phyloP scores from a whole-genome alignment of 1,140 invertebrate genomes.

The Campoletis sonorensis region DNA sequence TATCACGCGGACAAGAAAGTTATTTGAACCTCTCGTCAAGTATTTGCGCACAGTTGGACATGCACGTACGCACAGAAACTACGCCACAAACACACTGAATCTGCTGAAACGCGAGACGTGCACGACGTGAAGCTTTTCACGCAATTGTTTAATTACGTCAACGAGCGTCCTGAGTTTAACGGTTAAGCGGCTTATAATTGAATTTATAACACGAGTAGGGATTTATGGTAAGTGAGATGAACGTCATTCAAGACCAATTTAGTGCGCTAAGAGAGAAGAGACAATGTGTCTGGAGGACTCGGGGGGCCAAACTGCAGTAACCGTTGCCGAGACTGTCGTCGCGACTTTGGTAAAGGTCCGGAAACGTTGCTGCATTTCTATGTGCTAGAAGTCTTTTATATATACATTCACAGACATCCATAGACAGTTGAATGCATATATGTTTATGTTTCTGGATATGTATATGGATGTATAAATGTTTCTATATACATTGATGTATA shows the following conservation, averaged over 20 bases:
- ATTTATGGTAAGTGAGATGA: background rate
- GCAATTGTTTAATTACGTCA: slow-evolving; percentile 25
- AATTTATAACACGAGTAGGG: slow-evolving; percentile 1
- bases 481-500: slow-evolving; percentile 30
- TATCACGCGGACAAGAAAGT: background rate
- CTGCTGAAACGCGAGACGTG: background rate
- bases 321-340: slow-evolving; percentile 37
- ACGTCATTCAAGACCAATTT: background rate
- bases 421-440: background rate
- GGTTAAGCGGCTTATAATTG: background rate
- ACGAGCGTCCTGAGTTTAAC: background rate
- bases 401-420: background rate
- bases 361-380: slow-evolving; percentile 30
- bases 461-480: slow-evolving; percentile 7
- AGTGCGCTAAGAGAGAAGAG: background rate
- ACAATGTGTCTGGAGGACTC: slow-evolving; percentile 37
- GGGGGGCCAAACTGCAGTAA: slow-evolving; percentile 29
- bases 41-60: background rate
- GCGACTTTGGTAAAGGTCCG: slow-evolving; percentile 27
- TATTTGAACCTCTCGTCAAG: background rate
- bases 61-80: background rate
- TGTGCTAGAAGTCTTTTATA: background rate
- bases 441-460: slow-evolving; percentile 7
- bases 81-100: background rate
- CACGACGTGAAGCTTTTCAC: background rate